These are phyloP conservation scores for Pangasianodon hypophthalmus DNA, from an alignment of 2,113 vertebrate species.

Conservation along the genomic window DNA sequence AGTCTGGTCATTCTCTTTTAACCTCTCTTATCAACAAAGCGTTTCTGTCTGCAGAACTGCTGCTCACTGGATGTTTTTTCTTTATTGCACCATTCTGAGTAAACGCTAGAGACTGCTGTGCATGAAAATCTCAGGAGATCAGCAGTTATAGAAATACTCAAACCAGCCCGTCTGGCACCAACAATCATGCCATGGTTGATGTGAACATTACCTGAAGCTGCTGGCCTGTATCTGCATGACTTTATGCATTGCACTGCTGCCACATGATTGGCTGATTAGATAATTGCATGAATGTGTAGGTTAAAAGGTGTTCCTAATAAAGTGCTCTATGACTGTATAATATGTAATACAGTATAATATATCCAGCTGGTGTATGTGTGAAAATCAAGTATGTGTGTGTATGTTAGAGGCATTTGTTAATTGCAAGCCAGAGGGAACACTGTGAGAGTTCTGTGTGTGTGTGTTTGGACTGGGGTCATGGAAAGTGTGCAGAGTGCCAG, in stretches of 20 bases:
- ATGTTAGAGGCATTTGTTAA: constrained; percentile 60
- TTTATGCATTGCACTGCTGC: neutral
- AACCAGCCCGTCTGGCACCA: neutral
- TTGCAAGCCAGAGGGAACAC: constrained; percentile 61
- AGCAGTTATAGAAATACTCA: neutral
- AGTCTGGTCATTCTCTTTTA: too few relatives aligned
- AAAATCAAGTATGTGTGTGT: constrained; percentile 24
- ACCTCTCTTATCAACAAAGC: neutral
- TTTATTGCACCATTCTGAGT: neutral
- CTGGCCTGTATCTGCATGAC: neutral
- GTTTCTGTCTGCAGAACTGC: neutral
- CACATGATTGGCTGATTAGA: neutral
- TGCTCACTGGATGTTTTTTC: neutral
- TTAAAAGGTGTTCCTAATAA: neutral
- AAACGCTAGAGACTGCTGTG: neutral
- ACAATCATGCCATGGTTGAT: neutral
- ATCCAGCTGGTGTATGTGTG: constrained; percentile 17
- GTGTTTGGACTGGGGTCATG: constrained; percentile 63
- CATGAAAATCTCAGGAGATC: neutral
- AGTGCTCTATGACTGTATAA: neutral
- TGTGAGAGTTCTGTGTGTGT: neutral
- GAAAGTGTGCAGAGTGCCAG: constrained; percentile 70
- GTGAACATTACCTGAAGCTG: neutral
- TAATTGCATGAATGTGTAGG: neutral
- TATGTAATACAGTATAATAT: neutral